Evolutionary conservation across 2,888 invertebrate genomes (phyloP).

Genomic region (Lepidochrysops patricia): DNA sequence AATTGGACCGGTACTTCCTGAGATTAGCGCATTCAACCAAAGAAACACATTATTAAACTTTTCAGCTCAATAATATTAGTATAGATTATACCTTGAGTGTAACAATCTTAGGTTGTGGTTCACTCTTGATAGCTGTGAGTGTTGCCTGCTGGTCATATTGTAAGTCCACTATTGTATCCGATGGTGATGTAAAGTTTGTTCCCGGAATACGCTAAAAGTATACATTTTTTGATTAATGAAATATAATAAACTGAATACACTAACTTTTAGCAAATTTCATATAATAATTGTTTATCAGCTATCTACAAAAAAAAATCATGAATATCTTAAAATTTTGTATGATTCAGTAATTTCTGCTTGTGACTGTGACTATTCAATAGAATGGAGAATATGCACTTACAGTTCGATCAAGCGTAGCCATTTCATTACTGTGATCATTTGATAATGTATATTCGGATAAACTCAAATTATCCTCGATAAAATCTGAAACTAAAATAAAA

Average conservation of each 20-base stretch:
- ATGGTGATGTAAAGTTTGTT: constrained; percentile 33
- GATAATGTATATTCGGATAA: constrained; percentile 51
- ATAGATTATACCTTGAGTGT: constrained; percentile 55
- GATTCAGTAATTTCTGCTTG: too few relatives aligned
- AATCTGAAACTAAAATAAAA: constrained; percentile 43
- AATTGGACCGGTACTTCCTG: too few relatives aligned
- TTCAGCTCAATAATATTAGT: too few relatives aligned
- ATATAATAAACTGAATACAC: too few relatives aligned
- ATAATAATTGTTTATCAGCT: too few relatives aligned
- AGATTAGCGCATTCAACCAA: too few relatives aligned
- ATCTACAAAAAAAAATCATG: too few relatives aligned
- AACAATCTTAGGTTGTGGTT: constrained; percentile 38
- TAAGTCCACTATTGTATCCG: constrained; percentile 43
- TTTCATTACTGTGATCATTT: constrained; percentile 38
- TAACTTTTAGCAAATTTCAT: too few relatives aligned
- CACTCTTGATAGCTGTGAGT: constrained; percentile 25
- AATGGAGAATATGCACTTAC: too few relatives aligned
- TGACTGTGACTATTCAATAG: too few relatives aligned
- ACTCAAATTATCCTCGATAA: constrained; percentile 55
- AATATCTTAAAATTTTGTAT: too few relatives aligned
- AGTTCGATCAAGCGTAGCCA: constrained; percentile 41
- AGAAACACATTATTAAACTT: too few relatives aligned
- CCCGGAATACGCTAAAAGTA: constrained; percentile 37
- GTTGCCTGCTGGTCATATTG: constrained; percentile 34
- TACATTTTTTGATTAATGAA: constrained; percentile 9